Evolutionary conservation across 1,140 invertebrate genomes (phyloP), one percentile per base, ranked within the genome.

Genomic region (Armadillidium nasatum): DNA sequence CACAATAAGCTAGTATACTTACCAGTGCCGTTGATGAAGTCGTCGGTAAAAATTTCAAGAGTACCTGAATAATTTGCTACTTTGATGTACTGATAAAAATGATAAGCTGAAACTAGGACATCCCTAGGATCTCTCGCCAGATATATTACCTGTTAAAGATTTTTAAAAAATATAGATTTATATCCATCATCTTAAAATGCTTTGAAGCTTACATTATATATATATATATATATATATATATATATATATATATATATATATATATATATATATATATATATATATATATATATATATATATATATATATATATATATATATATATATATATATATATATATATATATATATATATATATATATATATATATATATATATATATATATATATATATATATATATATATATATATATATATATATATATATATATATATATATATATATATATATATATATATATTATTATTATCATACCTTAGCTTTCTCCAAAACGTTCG

Each of bases 291-390:
- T 72, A 44, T 72, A 22, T 72, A 72, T 72, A 44, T 72, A 44
- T 72, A 44, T 72, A 44, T 72, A 22, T 44, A 44, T 72, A 44
- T 44, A 44, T 72, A 44, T 10, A 72, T 72, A 72, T 72, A 4
- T 72, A 44, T 72, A 44, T 72, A 22, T 72, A 72, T 72, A 44
- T 72, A 44, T 72, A 44, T 72, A 44, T 72, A 22, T 44, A 44
- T 72, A 44, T 44, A 44, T 72, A 44, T 10, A 72, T 72, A 72
- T 72, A 4, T 33, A 33, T 33, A 33, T 72, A 72, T 45, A 44
- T 72, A 44, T 72, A n/a, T 72, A 72, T 72, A 44, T 72, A 72
- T 72, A 72, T 72, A 72, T 72, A 72, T 72, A 72, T 43, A 72
- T 43, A 44, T 13, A 72, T 43, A 72, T 43, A 43, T 43, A 13